phyloP scores from a whole-genome alignment of 2,797 vertebrate genomes.

The Discoglossus pictus region DNA sequence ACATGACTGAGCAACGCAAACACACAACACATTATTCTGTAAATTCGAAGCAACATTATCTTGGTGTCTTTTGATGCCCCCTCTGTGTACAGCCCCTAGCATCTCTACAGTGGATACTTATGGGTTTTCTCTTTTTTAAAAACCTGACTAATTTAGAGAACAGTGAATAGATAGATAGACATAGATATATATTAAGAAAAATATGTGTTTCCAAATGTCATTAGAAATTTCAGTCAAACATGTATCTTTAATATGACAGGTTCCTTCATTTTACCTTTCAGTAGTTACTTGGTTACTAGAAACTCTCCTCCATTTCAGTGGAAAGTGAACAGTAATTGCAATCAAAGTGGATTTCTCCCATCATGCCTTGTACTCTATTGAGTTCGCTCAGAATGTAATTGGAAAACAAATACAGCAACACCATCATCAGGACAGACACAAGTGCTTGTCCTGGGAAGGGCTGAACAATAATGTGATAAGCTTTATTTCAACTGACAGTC shows the following conservation, averaged over 20 bases:
- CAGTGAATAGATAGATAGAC: too few species aligned
- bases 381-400: conserved; percentile 68
- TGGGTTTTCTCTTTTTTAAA: too few species aligned
- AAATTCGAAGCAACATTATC: too few species aligned
- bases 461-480: conserved; percentile 60
- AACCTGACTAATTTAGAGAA: too few species aligned
- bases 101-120: too few species aligned
- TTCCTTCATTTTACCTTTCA: conserved; percentile 4
- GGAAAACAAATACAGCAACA: conserved; percentile 67
- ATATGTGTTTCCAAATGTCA: too few species aligned
- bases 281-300: conserved; percentile 44
- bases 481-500: conserved; percentile 63
- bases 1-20: too few species aligned
- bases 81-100: too few species aligned
- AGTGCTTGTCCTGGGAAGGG: conserved; percentile 60
- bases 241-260: conserved; percentile 4
- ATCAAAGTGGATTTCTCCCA: conserved; percentile 61
- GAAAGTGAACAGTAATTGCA: conserved; percentile 59
- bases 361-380: conserved; percentile 59
- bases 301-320: conserved; percentile 52
- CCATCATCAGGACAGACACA: conserved; percentile 61
- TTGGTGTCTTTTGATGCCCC: too few species aligned
- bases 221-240: not conserved
- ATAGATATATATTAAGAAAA: too few species aligned
- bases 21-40: too few species aligned